Conservation (phyloP, 2,113 vertebrate species). For the Myotis brandtii region DNA sequence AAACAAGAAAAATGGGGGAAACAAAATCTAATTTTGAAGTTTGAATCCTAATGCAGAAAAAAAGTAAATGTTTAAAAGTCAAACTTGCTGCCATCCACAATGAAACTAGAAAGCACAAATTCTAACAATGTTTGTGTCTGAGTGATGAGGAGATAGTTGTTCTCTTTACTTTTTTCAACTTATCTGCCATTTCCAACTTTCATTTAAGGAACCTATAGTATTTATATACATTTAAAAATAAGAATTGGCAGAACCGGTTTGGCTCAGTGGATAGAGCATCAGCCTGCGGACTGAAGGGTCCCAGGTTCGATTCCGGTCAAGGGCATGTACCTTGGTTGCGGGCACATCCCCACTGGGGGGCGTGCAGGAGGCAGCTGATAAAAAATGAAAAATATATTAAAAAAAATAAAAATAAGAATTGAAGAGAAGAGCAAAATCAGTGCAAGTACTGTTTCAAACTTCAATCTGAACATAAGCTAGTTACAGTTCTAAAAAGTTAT, state of each 20-base stretch:
- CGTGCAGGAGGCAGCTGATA: too few relatives aligned
- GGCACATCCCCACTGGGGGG: too few relatives aligned
- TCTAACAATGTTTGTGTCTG: background rate
- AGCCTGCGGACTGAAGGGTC: too few relatives aligned
- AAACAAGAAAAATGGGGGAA: background rate
- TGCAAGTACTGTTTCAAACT: slow-evolving; percentile 42
- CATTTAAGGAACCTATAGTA: slow-evolving; percentile 3
- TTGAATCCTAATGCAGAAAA: background rate
- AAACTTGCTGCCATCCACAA: background rate
- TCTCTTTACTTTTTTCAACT: background rate
- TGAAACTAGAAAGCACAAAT: slow-evolving; percentile 21
- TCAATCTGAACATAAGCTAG: slow-evolving; percentile 58
- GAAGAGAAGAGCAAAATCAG: slow-evolving; percentile 42
- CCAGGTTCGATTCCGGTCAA: too few relatives aligned
- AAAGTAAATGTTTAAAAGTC: background rate
- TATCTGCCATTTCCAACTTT: background rate
- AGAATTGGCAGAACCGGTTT: too few relatives aligned
- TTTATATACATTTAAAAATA: background rate
- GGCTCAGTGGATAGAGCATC: too few relatives aligned
- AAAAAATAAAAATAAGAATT: background rate
- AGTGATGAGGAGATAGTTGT: background rate
- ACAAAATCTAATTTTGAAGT: background rate
- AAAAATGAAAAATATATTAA: too few relatives aligned
- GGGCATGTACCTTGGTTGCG: too few relatives aligned
- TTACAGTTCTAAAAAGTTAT: slow-evolving; percentile 69